Evolutionary conservation across 2,797 vertebrate genomes (phyloP), one percentile per base, ranked within the genome.

Genomic region (Lutjanus campechanus): DNA sequence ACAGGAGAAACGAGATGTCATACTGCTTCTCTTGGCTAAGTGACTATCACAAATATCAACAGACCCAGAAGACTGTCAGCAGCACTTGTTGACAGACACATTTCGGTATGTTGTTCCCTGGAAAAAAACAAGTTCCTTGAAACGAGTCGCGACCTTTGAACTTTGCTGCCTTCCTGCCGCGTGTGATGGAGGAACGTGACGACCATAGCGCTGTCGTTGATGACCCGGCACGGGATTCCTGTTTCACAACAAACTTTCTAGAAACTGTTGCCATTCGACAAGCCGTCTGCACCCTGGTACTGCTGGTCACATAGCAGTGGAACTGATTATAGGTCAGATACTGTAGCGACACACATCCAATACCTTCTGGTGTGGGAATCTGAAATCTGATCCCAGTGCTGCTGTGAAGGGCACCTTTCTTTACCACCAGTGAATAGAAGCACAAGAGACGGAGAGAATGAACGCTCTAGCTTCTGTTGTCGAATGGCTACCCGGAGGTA

Each of bases 351-450:
- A 0, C 13, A 2, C 0, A 50, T 8, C 40, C 46, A 43, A 46
- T 41, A 29, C 66, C 55, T 62, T 20, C 54, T 19, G 68, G 7
- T 73, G 78, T 77, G 84, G 60, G 53, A 77, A 68, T 69, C 67
- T 78, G 85, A 84, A 86, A 89, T 64, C 78, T 74, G 86, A 93
- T 74, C 80, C 5, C 29, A 19, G 76, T 0, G 59, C 85, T 43
- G 78, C 77, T 1, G 20, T 82, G 73, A 86, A 86, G 79, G 88
- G 72, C 83, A 89, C 72, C 83, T 85, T 77, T 83, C 63, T 82
- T 53, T 40, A 55, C 55, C 53, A 0, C 29, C 9, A 0, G 19
- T 60, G 69, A 85, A 77, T 54, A 74, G 49, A 62, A 36, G 19
- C 44, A 8, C 25, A 47, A 11, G 62, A 63, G 12, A 16, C 10